Conservation (phyloP, 2,888 invertebrate genomes). For the Steinernema carpocapsae region DNA sequence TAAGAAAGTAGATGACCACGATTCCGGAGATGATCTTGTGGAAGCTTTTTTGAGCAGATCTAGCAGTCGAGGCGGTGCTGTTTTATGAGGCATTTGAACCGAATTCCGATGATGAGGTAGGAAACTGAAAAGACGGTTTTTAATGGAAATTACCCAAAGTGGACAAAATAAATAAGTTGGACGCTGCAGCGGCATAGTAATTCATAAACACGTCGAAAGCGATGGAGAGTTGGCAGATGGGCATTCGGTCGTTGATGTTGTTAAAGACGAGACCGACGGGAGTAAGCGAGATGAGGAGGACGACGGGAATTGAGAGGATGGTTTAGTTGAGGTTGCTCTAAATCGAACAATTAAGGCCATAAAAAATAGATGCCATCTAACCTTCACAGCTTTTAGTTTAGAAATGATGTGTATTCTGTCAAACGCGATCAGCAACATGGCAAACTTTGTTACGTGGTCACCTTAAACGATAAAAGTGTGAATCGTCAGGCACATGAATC, state of each 20-base stretch:
- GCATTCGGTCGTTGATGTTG: too few relatives aligned
- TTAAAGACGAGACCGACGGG: background rate
- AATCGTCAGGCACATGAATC: background rate
- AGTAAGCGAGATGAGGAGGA: background rate
- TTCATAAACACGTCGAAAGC: too few relatives aligned
- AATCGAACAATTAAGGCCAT: too few relatives aligned
- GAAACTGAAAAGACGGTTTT: background rate
- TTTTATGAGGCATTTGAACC: background rate
- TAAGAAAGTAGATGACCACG: conserved; percentile 21
- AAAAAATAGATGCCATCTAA: too few relatives aligned
- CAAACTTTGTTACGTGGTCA: background rate
- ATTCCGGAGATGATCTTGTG: background rate
- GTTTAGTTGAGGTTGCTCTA: too few relatives aligned
- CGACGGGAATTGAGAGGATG: conserved; percentile 10
- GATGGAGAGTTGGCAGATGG: too few relatives aligned
- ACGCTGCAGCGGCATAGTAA: too few relatives aligned
- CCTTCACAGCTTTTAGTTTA: background rate
- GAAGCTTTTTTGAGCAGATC: background rate
- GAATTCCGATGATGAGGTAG: background rate
- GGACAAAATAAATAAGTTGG: too few relatives aligned
- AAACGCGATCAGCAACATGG: background rate
- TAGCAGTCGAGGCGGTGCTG: too few relatives aligned
- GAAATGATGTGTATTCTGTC: background rate
- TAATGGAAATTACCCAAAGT: too few relatives aligned
- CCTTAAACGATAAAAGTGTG: background rate